Percentiles rank a stretch among this genome's conserved stretches.
Evolutionary conservation across 2,797 vertebrate species (phyloP).

Genomic region (Ptychobarbus kaznakovi): DNA sequence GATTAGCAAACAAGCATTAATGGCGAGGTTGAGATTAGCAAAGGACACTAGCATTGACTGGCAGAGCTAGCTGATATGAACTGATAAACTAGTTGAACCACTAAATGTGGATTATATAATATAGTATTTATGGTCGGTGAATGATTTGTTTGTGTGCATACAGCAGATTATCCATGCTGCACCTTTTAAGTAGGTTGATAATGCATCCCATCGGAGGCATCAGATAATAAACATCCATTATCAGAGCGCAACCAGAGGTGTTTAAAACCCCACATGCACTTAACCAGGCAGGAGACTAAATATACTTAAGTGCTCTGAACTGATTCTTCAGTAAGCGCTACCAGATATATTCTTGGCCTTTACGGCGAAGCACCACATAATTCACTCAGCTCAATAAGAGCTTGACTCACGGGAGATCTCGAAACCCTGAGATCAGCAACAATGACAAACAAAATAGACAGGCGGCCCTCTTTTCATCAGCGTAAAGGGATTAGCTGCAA

Average conservation of each 20-base stretch:
- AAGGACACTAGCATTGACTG: constrained; percentile 42
- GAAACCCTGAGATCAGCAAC: constrained; percentile 25
- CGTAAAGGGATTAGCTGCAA: not conserved
- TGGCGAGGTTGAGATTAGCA: constrained; percentile 34
- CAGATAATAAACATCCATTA: constrained; percentile 30
- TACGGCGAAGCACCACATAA: constrained; percentile 27
- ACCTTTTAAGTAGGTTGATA: constrained; percentile 24
- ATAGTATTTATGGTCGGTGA: not conserved
- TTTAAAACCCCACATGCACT: constrained; percentile 34
- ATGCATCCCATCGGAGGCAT: constrained; percentile 24
- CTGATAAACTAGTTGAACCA: constrained; percentile 28
- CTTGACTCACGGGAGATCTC: constrained; percentile 4
- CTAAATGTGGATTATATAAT: constrained; percentile 21
- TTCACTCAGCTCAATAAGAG: constrained; percentile 30
- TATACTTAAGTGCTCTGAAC: constrained; percentile 22
- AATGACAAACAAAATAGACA: constrained; percentile 29
- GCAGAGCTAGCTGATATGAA: constrained; percentile 24
- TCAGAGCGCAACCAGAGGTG: not conserved
- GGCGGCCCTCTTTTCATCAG: constrained; percentile 12
- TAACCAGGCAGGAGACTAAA: constrained; percentile 24
- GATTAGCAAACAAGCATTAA: constrained; percentile 37
- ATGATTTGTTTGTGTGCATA: constrained; percentile 5
- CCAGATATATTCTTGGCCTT: constrained; percentile 38
- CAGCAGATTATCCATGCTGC: constrained; percentile 18
- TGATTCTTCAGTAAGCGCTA: constrained; percentile 6